phyloP scores from a whole-genome alignment of 2,113 vertebrate species.

The Phocoena phocoena region DNA sequence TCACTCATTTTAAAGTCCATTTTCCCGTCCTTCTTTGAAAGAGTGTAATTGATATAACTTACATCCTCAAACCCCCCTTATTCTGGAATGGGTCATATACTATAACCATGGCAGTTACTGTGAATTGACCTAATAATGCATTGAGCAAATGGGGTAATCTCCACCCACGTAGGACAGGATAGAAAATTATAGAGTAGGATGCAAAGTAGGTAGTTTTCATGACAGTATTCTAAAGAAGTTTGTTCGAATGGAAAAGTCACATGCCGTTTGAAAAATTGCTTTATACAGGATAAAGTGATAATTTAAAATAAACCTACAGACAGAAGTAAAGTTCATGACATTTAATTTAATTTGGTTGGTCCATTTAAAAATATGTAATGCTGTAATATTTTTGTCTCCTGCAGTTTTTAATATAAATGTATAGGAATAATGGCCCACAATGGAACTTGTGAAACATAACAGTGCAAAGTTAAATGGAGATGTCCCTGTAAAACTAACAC shows the following conservation, averaged over 20 bases:
- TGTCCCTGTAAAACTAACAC: background rate
- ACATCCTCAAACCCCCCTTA: background rate
- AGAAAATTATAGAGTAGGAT: background rate
- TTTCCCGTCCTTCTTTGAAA: background rate
- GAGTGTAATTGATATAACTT: background rate
- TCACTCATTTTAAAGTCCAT: background rate
- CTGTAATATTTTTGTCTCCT: slow-evolving; percentile 4
- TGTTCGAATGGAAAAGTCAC: background rate
- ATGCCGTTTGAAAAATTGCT: slow-evolving; percentile 15
- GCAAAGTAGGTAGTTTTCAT: background rate
- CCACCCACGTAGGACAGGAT: background rate
- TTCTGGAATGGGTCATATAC: background rate
- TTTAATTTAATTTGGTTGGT: slow-evolving; percentile 16
- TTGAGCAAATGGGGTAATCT: background rate
- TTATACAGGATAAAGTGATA: slow-evolving; percentile 10
- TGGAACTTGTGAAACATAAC: background rate
- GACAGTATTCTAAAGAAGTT: background rate
- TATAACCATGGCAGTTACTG: background rate
- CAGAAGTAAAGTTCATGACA: slow-evolving; percentile 1
- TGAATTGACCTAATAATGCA: background rate
- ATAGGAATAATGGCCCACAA: background rate
- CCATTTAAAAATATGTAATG: background rate
- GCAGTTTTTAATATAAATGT: background rate
- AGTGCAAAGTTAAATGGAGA: background rate
- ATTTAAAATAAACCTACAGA: slow-evolving; percentile 45